Evolutionary conservation across 1,140 invertebrate species (phyloP), one percentile per base, ranked within the genome.

Genomic region (Zaprionus tsacasi): DNA sequence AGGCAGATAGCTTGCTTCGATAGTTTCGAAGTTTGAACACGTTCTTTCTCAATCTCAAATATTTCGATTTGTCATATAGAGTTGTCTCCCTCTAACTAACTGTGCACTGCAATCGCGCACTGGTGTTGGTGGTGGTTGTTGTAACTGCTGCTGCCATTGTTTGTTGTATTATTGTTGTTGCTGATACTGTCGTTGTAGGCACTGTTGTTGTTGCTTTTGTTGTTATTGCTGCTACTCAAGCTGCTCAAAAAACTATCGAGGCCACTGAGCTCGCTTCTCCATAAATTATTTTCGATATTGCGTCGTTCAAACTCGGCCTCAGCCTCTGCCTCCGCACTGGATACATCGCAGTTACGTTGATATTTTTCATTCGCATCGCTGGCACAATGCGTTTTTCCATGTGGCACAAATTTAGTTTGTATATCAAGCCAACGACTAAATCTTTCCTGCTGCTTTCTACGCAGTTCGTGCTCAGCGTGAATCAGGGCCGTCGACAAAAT

Each of bases 261-360:
- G 66, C 87, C 89, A 83, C 85, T 92, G 13, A 92, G 82, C 69
- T 92, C 92, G 70, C 79, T 79, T 59, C 81, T 91, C 92, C 92
- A 92, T 64, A 92, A 67, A 80, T 88, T 91, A 61, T 74, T 77
- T 69, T 91, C 82, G 38, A 88, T 70, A 71, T 81, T 73, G 40
- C 80, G 87, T 25, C 76, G 71, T 35, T 86, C 81, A 33, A 59
- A 78, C 70, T 88, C 81, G 25, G 70, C 74, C 35, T 68, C 72
- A 45, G 40, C n/a, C 35, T 64, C 72, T 45, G 40, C 55, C 43
- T 78, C 71, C 35, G 54, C 30, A 25, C 56, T 65, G 17, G 30
- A 45, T 45, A 45, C 58, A 13, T 69, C 65, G 30, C 27, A 45
- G 11, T 17, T 33, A 59, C 48, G 40, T 25, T 74, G 38, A 56